phyloP scores from a whole-genome alignment of 1,140 invertebrate genomes.

The Drosophila sp. region DNA sequence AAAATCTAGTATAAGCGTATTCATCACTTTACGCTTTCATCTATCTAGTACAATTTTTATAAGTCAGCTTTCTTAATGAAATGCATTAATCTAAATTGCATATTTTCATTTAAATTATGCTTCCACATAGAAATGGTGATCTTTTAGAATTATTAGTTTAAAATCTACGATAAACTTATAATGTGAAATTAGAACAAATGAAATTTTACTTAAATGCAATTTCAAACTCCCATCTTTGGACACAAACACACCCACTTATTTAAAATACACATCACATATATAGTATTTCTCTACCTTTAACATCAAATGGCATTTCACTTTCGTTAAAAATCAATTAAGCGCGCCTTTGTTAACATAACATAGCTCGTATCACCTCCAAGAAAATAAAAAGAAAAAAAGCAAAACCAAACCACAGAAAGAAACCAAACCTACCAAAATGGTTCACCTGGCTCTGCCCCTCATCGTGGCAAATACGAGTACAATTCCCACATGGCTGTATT shows the following conservation, averaged over 20 bases:
- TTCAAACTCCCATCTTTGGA: too few relatives aligned
- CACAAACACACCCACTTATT: constrained; percentile 2
- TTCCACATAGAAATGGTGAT: too few relatives aligned
- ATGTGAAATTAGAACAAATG: too few relatives aligned
- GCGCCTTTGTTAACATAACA: constrained; percentile 22
- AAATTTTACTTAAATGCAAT: too few relatives aligned
- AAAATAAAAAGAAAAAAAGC: neutral
- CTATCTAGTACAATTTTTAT: too few relatives aligned
- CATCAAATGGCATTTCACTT: constrained; percentile 22
- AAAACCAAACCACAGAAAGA: neutral
- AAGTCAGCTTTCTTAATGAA: too few relatives aligned
- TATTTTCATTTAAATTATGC: too few relatives aligned
- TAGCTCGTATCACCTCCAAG: constrained; percentile 2
- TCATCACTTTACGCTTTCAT: too few relatives aligned
- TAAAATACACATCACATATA: neutral
- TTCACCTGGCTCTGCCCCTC: neutral
- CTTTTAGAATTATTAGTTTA: too few relatives aligned
- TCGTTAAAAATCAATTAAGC: constrained; percentile 41
- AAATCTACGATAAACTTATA: too few relatives aligned
- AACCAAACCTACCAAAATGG: neutral
- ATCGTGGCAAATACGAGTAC: neutral
- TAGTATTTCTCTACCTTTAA: neutral
- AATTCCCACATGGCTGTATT: constrained; percentile 6
- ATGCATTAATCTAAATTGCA: too few relatives aligned
- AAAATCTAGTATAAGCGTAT: too few relatives aligned